Percentiles rank a stretch among this genome's conserved stretches.
Conservation (phyloP, 1,140 invertebrate species). For the Polyergus mexicanus region DNA sequence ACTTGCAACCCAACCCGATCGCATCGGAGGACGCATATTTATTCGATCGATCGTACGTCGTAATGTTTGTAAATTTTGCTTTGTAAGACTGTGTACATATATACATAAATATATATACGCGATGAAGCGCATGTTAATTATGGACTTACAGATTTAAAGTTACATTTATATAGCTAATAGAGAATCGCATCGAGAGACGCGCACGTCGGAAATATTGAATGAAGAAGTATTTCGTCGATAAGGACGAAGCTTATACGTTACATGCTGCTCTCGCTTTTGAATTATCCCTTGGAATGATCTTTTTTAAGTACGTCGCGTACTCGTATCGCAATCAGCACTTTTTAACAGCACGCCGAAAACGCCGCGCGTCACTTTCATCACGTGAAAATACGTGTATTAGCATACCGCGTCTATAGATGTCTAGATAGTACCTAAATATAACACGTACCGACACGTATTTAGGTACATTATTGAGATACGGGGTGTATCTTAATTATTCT, state of each 20-base stretch:
- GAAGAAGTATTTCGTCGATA: not conserved
- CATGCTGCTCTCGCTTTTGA: constrained; percentile 61
- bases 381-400: constrained; percentile 1
- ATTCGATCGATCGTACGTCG: constrained; percentile 83
- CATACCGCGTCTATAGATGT: constrained; percentile 1
- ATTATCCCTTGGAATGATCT: constrained; percentile 52
- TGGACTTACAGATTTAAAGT: constrained; percentile 52
- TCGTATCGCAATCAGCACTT: not conserved
- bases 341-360: constrained; percentile 23
- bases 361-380: constrained; percentile 34
- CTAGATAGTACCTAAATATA: constrained; percentile 18
- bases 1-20: constrained; percentile 44
- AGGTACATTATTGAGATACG: constrained; percentile 15
- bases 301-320: constrained; percentile 2
- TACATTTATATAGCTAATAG: constrained; percentile 64
- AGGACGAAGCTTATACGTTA: constrained; percentile 26
- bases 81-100: constrained; percentile 86
- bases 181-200: constrained; percentile 22
- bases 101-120: constrained; percentile 80
- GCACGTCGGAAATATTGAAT: not conserved
- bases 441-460: constrained; percentile 5
- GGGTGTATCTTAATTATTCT: constrained; percentile 24
- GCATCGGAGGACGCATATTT: constrained; percentile 69
- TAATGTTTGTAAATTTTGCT: constrained; percentile 86
- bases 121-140: constrained; percentile 80